phyloP scores from a whole-genome alignment of 2,113 vertebrate genomes.

The Mohoua ochrocephala region DNA sequence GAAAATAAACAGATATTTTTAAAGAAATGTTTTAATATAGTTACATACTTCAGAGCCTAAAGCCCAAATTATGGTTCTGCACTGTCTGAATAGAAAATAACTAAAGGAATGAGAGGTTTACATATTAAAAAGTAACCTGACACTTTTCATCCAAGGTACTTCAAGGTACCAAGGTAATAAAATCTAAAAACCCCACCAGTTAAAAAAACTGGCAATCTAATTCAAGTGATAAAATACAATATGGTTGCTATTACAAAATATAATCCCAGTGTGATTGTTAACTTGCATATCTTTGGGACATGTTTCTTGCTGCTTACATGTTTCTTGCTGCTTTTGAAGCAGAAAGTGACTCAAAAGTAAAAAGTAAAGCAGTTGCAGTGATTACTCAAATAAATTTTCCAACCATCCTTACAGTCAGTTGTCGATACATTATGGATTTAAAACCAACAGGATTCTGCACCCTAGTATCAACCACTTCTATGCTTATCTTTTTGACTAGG shows the following conservation, averaged over 20 bases:
- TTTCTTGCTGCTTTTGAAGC: conserved; percentile 1
- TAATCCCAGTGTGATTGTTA: neutral
- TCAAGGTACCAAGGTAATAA: neutral
- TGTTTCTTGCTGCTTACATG: neutral
- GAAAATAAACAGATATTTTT: neutral
- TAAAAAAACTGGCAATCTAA: neutral
- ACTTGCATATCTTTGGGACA: neutral
- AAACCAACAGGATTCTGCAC: neutral
- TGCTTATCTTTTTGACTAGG: neutral
- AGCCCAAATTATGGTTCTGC: neutral
- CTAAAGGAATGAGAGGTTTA: conserved; percentile 6
- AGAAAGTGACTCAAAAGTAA: neutral
- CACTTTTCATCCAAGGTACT: neutral
- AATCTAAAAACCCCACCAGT: neutral
- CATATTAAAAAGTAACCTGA: neutral
- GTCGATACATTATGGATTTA: neutral
- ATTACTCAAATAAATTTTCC: neutral
- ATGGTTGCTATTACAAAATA: neutral
- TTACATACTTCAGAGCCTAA: neutral
- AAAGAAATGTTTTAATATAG: neutral
- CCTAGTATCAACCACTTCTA: neutral
- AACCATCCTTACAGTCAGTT: neutral
- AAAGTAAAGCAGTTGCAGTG: neutral
- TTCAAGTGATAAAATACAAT: conserved; percentile 5
- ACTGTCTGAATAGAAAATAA: neutral